Evolutionary conservation across 2,113 vertebrate species (phyloP), one percentile per base, ranked within the genome.

Genomic region (Bujurquina vittata): DNA sequence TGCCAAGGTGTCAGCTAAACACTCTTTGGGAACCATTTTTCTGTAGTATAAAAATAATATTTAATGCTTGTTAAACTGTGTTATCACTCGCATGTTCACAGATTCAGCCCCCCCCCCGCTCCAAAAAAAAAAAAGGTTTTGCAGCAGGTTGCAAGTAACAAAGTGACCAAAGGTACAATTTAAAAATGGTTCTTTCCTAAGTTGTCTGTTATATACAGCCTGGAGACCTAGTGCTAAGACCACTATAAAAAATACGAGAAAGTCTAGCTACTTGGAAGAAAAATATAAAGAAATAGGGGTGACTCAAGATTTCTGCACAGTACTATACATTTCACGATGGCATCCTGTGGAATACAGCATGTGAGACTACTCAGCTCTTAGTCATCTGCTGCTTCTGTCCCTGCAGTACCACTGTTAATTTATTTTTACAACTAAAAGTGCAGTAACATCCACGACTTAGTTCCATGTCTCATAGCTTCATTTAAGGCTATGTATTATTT

Each of bases 111-210:
- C n/a, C n/a, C n/a, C n/a, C n/a, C n/a, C n/a, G n/a, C n/a, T n/a
- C n/a, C n/a, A n/a, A n/a, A n/a, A n/a, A n/a, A 49, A 46, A 67
- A 22, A 67, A 46, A 46, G n/a, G n/a, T n/a, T n/a, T n/a, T n/a
- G n/a, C n/a, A n/a, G n/a, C n/a, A 67, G 15, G 9, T 9, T 29
- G 40, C 22, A 29, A 40, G 63, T 67, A 67, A 49, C 3, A 49
- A 67, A 67, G 3, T 67, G 63, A 40, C 22, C 18, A 67, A 67
- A 67, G 63, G 49, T 67, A 11, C 26, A 17, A 49, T 67, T 67
- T 67, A 26, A 67, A 67, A 67, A 18, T 7, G 40, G 40, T 43
- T 65, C 8, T 29, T 67, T 67, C 40, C 37, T 40, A 40, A 40
- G 10, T 40, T 40, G 37, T 49, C 40, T 67, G 63, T 29, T 46